Conservation (phyloP, 2,797 vertebrate species). For the Brachymystax lenok region DNA sequence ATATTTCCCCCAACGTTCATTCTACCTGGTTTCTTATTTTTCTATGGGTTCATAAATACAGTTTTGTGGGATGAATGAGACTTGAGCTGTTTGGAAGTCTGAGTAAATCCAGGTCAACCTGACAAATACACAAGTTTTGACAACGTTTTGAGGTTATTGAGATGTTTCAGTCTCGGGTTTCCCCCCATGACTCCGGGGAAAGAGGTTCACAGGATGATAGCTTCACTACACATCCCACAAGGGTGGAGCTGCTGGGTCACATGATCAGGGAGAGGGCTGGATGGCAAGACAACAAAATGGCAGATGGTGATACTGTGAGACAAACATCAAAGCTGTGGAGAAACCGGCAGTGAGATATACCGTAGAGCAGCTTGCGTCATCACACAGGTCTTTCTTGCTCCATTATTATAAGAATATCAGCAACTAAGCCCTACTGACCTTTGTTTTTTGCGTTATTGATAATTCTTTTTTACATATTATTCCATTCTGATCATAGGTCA, state of each 20-base stretch:
- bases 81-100: constrained; percentile 55
- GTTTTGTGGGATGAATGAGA: constrained; percentile 49
- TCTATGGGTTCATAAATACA: constrained; percentile 60
- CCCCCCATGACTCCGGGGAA: constrained; percentile 57
- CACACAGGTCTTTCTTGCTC: neutral
- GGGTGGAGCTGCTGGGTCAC: constrained; percentile 64
- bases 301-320: constrained; percentile 36
- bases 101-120: constrained; percentile 74
- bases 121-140: constrained; percentile 72
- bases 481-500: neutral
- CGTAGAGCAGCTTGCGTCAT: neutral
- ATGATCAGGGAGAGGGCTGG: constrained; percentile 51
- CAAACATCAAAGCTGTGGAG: constrained; percentile 24
- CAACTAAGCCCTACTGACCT: neutral
- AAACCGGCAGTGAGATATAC: constrained; percentile 19
- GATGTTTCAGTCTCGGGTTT: constrained; percentile 72
- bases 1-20: constrained; percentile 56
- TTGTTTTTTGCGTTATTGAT: neutral
- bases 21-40: constrained; percentile 59
- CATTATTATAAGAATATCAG: constrained; percentile 15
- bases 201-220: constrained; percentile 65
- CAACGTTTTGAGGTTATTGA: constrained; percentile 70
- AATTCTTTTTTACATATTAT: neutral
- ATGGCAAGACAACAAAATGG: constrained; percentile 24
- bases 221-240: constrained; percentile 72